Conservation (phyloP, 2,888 invertebrate species). For the Hirtodrosophila alboralis region DNA sequence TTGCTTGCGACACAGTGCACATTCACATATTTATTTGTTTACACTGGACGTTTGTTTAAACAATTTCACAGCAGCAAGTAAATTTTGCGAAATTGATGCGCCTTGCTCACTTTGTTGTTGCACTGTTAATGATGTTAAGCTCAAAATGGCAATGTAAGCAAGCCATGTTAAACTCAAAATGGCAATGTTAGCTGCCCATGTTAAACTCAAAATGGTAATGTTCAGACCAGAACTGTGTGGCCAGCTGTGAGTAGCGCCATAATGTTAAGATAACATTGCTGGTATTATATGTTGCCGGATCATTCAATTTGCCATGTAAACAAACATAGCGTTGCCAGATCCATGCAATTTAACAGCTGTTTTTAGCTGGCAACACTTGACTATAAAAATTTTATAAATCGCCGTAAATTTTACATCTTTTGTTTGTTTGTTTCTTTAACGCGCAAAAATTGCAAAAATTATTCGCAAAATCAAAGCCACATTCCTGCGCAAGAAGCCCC, state of each 20-base stretch:
- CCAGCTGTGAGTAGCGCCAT: background rate
- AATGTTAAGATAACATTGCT: background rate
- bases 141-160: too few relatives aligned
- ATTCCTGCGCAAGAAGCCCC: slow-evolving; percentile 81
- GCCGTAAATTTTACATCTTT: slow-evolving; percentile 16
- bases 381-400: background rate
- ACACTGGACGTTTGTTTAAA: slow-evolving; percentile 53
- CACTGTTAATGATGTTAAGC: slow-evolving; percentile 24
- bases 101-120: slow-evolving; percentile 53
- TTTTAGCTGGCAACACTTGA: slow-evolving; percentile 32
- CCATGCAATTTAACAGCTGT: slow-evolving; percentile 20
- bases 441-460: slow-evolving; percentile 77
- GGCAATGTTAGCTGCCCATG: slow-evolving; percentile 6
- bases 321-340: slow-evolving; percentile 14
- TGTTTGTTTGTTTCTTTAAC: slow-evolving; percentile 6
- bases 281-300: slow-evolving; percentile 28
- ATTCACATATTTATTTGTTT: slow-evolving; percentile 43
- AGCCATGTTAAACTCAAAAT: too few relatives aligned
- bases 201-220: slow-evolving; percentile 50
- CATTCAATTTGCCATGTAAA: slow-evolving; percentile 14
- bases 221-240: too few relatives aligned
- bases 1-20: slow-evolving; percentile 5
- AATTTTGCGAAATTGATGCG: slow-evolving; percentile 58
- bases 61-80: slow-evolving; percentile 32
- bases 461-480: slow-evolving; percentile 82